phyloP scores from a whole-genome alignment of 35 echinoderm and acorn worm species.

The Amphiura filiformis region DNA sequence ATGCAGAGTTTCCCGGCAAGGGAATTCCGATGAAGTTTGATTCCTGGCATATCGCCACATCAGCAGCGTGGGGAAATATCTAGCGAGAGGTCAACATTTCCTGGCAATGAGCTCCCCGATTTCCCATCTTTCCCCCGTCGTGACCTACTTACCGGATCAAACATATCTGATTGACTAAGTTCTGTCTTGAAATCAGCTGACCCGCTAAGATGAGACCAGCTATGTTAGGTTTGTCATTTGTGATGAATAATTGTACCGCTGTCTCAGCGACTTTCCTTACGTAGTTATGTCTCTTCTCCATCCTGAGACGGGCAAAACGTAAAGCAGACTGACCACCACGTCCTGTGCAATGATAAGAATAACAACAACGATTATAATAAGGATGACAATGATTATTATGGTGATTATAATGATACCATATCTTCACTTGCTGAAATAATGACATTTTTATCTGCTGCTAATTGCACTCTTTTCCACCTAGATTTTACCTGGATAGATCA shows the following conservation, averaged over 20 bases:
- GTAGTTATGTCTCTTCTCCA: conserved; percentile 99
- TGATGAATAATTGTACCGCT: conserved; percentile 86
- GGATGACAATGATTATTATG: neutral
- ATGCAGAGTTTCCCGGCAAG: too few relatives aligned
- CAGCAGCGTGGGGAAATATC: too few relatives aligned
- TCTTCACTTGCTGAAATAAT: neutral
- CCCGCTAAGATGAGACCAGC: conserved; percentile 90
- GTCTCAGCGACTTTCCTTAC: conserved; percentile 96
- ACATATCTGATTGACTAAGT: conserved; percentile 99
- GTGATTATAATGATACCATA: neutral
- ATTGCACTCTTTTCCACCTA: too few relatives aligned
- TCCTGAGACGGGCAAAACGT: conserved; percentile 97
- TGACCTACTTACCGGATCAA: conserved; percentile 99
- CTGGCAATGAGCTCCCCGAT: too few relatives aligned
- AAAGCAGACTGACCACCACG: conserved; percentile 99
- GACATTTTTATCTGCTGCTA: too few relatives aligned
- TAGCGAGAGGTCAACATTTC: too few relatives aligned
- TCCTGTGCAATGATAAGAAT: too few relatives aligned
- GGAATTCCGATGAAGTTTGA: too few relatives aligned
- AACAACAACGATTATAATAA: neutral
- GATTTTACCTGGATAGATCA: too few relatives aligned
- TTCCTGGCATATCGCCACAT: too few relatives aligned
- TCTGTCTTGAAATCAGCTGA: conserved; percentile 99
- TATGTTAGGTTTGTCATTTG: conserved; percentile 96
- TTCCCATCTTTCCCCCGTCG: too few relatives aligned